Evolutionary conservation across 2,113 vertebrate genomes (phyloP), one percentile per base, ranked within the genome.

Genomic region (Callorhinus ursinus): DNA sequence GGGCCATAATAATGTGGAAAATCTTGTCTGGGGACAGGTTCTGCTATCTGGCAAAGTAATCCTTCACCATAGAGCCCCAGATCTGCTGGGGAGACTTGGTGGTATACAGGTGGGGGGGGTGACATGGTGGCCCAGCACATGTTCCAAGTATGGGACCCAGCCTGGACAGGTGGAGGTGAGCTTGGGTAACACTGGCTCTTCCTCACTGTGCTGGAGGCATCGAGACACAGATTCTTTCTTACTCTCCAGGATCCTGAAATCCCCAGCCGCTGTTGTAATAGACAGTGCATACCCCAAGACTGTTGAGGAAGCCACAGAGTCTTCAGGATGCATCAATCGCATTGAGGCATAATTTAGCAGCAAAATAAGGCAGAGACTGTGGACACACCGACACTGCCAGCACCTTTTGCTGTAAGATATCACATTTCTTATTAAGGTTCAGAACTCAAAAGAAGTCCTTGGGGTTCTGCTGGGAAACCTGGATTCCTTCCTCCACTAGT

Each of bases 11-110:
- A 5, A 99, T 93, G n/a, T 99, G 99, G 98, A 99, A 99, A 21
- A 99, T 98, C 96, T 99, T 99, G 90, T 99, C 99, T 95, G 99
- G 99, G 97, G 99, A 98, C 97, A 99, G 98, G 95, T 99, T 99
- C 99, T 99, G 99, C 98, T 99, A 99, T 84, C 98, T 99, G 55
- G 99, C 99, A 97, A 99, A 99, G 97, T 99, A 99, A 95, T 99
- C 99, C 98, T 99, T 99, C 96, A 99, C 99, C 97, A 99, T 98
- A 28, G 99, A 99, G 76, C 99, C 99, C 99, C 99, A 99, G 97
- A 99, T 99, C 98, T 99, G 99, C 98, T 99, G 99, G 1, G 99
- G 99, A 39, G 99, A 99, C 96, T 99, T 99, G 95, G 99, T 99
- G 53, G 99, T 99, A 98, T 99, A 99, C 97, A 99, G 99, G 98